phyloP scores from a whole-genome alignment of 2,113 vertebrate species.

The Pangasianodon gigas region DNA sequence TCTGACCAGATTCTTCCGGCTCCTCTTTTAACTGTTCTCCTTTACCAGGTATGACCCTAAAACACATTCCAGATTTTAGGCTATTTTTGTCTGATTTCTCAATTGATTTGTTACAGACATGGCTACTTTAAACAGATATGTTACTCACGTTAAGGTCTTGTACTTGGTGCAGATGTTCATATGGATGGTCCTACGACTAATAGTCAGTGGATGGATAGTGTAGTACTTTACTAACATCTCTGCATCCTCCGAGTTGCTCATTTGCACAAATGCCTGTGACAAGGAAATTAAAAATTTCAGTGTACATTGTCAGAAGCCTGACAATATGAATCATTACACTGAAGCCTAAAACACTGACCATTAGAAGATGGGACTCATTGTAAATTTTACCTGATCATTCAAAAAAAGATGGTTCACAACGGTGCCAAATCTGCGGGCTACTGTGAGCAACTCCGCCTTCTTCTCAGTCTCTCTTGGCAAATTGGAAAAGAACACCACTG shows the following conservation, averaged over 20 bases:
- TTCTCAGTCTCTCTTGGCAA: conserved; percentile 70
- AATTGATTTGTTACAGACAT: background rate
- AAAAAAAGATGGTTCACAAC: conserved; percentile 78
- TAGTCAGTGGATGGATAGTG: conserved; percentile 77
- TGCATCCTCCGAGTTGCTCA: conserved; percentile 86
- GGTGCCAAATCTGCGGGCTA: conserved; percentile 69
- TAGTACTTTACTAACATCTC: conserved; percentile 94
- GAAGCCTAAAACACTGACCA: background rate
- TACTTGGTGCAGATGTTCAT: conserved; percentile 79
- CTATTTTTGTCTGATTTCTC: background rate
- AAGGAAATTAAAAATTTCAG: background rate
- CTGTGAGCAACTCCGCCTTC: conserved; percentile 73
- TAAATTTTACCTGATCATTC: conserved; percentile 65
- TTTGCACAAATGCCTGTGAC: conserved; percentile 88
- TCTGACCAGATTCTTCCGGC: conserved; percentile 19
- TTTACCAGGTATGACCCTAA: conserved; percentile 65
- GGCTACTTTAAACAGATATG: background rate
- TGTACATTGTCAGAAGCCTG: background rate
- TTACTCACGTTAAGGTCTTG: conserved; percentile 75
- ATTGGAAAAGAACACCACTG: conserved; percentile 78
- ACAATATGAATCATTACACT: background rate
- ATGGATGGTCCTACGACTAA: conserved; percentile 64
- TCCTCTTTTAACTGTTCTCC: conserved; percentile 41
- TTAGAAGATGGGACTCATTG: background rate
- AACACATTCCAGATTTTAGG: conserved; percentile 9